Percentiles rank a stretch among this genome's conserved stretches.
Conservation (phyloP, 2,797 vertebrate species). For the Mus caroli region DNA sequence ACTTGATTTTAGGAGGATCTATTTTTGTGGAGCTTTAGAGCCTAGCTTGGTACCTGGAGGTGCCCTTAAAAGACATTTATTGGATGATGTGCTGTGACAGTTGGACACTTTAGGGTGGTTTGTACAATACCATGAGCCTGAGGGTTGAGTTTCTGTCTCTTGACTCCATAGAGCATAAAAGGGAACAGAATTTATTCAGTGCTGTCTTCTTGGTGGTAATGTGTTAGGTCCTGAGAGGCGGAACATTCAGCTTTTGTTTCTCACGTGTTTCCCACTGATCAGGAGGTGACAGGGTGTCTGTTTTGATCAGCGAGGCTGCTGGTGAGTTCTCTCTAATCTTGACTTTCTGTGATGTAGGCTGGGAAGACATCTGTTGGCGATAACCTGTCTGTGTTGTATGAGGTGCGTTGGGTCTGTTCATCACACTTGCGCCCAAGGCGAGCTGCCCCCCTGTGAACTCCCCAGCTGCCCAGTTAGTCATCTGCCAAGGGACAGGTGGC, state of each 20-base stretch:
- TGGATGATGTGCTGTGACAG: not conserved
- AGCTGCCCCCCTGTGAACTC: constrained; percentile 21
- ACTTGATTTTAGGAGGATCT: not conserved
- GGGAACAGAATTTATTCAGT: not conserved
- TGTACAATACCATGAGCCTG: not conserved
- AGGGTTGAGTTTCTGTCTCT: not conserved
- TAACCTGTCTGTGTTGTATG: constrained; percentile 44
- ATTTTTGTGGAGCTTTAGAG: not conserved
- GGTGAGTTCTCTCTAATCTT: constrained; percentile 27
- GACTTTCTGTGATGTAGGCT: constrained; percentile 52
- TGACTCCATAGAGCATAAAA: not conserved
- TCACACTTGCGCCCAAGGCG: constrained; percentile 42
- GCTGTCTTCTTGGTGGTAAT: constrained; percentile 54
- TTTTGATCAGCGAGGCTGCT: constrained; percentile 54
- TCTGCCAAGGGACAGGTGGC: constrained; percentile 76
- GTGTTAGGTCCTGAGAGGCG: not conserved
- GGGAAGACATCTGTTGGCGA: constrained; percentile 72
- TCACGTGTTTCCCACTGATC: constrained; percentile 52
- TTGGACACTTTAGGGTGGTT: not conserved
- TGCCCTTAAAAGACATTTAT: not conserved
- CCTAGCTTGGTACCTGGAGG: not conserved
- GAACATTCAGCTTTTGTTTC: constrained; percentile 61
- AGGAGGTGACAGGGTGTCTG: constrained; percentile 40
- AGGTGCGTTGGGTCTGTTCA: constrained; percentile 34
- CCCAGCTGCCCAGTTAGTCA: constrained; percentile 63